Evolutionary conservation across 2,797 vertebrate genomes (phyloP).

Genomic region (Crocodylus rhombifer): DNA sequence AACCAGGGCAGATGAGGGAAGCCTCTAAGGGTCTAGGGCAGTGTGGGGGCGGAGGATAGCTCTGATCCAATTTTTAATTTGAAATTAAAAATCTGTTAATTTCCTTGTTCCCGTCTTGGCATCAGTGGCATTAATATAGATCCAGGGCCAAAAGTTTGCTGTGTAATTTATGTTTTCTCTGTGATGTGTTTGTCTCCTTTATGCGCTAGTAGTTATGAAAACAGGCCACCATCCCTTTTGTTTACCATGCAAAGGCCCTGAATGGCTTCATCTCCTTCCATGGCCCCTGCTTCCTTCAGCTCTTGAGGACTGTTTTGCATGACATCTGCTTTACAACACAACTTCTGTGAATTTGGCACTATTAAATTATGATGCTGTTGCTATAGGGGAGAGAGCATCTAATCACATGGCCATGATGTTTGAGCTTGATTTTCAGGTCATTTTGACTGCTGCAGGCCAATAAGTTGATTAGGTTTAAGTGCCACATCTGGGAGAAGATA

Average conservation of each 20-base stretch:
- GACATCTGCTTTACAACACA: not conserved
- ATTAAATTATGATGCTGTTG: not conserved
- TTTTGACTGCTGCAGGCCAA: fast-evolving
- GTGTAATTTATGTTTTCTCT: not conserved
- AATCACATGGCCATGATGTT: not conserved
- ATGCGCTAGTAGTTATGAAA: not conserved
- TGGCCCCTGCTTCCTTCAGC: not conserved
- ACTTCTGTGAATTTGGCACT: not conserved
- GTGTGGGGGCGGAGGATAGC: fast-evolving
- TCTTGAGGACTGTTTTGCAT: not conserved
- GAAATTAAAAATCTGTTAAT: not conserved
- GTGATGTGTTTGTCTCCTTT: fast-evolving
- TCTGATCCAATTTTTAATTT: not conserved
- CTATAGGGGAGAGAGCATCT: not conserved
- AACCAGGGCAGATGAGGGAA: not conserved
- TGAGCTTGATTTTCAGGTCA: not conserved
- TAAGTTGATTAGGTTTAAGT: not conserved
- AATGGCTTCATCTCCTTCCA: not conserved
- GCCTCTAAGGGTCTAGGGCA: not conserved
- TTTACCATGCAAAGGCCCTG: not conserved
- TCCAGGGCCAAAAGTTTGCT: not conserved
- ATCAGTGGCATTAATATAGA: not conserved
- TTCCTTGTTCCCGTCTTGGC: not conserved
- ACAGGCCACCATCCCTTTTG: not conserved
- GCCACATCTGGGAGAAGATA: not conserved